Conservation (phyloP, 2,113 vertebrate genomes). For the Puffinus mauretanicus region DNA sequence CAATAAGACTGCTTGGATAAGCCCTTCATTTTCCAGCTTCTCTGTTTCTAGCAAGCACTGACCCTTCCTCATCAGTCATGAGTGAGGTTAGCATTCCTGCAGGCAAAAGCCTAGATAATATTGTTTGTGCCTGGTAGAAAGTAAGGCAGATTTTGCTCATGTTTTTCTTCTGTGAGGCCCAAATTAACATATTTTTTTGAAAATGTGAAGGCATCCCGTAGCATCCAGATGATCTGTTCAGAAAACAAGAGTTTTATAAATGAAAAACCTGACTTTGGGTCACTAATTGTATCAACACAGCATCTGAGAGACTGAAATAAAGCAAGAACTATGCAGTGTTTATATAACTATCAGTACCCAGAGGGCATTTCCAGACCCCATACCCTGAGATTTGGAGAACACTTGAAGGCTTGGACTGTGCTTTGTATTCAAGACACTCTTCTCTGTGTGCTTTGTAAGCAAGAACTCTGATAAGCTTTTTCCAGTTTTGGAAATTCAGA, state of each 20-base stretch:
- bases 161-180: background rate
- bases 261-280: background rate
- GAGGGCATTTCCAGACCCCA: conserved; percentile 18
- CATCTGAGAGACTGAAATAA: conserved; percentile 16
- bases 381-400: background rate
- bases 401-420: conserved; percentile 14
- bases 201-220: background rate
- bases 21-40: background rate
- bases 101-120: background rate
- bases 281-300: conserved; percentile 5
- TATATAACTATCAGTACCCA: conserved; percentile 6
- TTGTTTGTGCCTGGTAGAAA: background rate
- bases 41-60: background rate
- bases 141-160: background rate
- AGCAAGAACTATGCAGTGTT: background rate
- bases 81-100: conserved; percentile 16
- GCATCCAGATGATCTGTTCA: conserved; percentile 9
- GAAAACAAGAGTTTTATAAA: background rate
- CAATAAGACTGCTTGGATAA: background rate
- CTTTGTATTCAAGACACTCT: conserved; percentile 40
- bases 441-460: conserved; percentile 55
- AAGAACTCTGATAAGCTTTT: conserved; percentile 54
- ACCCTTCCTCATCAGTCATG: background rate
- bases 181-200: background rate
- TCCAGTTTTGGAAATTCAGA: conserved; percentile 56